Evolutionary conservation across 2,797 vertebrate species (phyloP), one percentile per base, ranked within the genome.

Genomic region (Sebastes umbrosus): DNA sequence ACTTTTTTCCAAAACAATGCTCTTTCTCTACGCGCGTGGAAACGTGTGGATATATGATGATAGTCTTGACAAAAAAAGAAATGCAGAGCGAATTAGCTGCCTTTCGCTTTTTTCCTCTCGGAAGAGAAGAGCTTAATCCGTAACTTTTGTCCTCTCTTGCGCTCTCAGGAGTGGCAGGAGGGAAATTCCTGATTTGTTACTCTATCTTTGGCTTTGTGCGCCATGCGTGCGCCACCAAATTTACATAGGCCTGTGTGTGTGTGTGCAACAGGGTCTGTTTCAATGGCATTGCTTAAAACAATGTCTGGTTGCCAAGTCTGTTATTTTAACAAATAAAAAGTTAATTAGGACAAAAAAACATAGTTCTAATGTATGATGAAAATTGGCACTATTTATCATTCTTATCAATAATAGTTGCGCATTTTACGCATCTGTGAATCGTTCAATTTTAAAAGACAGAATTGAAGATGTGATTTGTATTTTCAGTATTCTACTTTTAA

Each of bases 161-260:
- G 84, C 92, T 93, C 93, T 92, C 95, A 96, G 95, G 95, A 95
- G 95, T 95, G 94, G 95, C 93, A 95, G 88, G 89, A 95, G 94
- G 94, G 94, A 96, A 95, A 96, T 96, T 96, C 95, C 96, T 96
- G 94, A 95, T 96, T 94, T 96, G 93, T 95, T 96, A 95, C 94
- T 96, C 95, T 94, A 92, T 95, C 90, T 94, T 95, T 95, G 95
- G 93, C 93, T 90, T 78, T 81, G 90, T 84, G 91, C 90, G 90
- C 91, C 88, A 80, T 87, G 88, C 85, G 89, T 93, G 91, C 92
- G 92, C 93, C 93, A 93, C 88, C 90, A 87, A 57, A 88, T 91
- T 74, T 90, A 77, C 93, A 88, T 73, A 60, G 88, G 90, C 84
- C 82, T 79, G 77, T 46, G 20, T 52, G 50, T 52, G 46, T 52